These are phyloP conservation scores for Colinus virginianus DNA, from an alignment of 2,113 vertebrate genomes.

Conservation along the genomic window DNA sequence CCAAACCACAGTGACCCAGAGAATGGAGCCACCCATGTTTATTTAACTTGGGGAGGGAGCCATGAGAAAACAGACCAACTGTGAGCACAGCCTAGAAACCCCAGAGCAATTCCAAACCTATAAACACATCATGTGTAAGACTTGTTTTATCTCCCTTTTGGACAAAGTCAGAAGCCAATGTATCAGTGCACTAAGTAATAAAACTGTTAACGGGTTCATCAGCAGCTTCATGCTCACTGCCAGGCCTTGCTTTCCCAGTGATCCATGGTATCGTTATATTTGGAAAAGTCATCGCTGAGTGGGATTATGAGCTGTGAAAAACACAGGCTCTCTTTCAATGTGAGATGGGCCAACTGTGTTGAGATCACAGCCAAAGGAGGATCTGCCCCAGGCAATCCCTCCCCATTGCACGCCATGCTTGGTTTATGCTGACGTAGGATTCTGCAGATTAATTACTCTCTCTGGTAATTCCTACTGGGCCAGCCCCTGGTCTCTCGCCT, in stretches of 20 bases:
- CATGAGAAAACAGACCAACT: background rate
- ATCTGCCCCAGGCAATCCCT: background rate
- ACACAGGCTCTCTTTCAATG: background rate
- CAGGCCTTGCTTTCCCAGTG: background rate
- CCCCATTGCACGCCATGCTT: background rate
- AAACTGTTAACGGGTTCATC: background rate
- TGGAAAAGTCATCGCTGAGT: background rate
- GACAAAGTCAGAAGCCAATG: background rate
- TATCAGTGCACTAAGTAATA: background rate
- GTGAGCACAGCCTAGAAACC: background rate
- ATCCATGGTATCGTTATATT: accelerated
- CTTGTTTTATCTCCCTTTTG: background rate
- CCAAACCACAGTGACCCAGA: background rate
- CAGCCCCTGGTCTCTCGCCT: background rate
- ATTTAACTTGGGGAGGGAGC: background rate
- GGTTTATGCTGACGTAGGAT: background rate
- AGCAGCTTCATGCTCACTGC: background rate
- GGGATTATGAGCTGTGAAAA: conserved; percentile 1
- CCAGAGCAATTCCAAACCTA: background rate
- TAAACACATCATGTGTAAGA: background rate
- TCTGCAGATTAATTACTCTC: background rate
- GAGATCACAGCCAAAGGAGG: background rate
- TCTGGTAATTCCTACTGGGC: background rate
- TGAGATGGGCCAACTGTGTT: background rate
- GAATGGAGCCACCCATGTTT: background rate